Base-by-base conservation (phyloP, 2,888 invertebrate genomes). In the Ernsta delagoae region DNA sequence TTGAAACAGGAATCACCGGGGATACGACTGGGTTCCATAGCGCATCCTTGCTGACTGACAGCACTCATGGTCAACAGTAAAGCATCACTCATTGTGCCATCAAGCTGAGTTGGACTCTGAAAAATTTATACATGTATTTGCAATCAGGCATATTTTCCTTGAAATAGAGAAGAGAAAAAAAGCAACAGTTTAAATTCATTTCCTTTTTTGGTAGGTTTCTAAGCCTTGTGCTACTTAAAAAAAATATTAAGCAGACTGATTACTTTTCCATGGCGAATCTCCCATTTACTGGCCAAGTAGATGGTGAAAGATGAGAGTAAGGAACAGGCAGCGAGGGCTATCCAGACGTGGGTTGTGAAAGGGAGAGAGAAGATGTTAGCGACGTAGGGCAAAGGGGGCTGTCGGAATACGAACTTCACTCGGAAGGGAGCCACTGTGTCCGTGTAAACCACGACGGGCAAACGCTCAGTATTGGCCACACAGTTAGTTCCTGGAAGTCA, bases 321-420 rank as follows among this genome's bases (percentile, higher is more conserved):
- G 0, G 94, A 79, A 59, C 94, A 85, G 0, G 88, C 76, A 0
- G 87, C 85, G 31, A 91, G 85, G 0, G 94, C 92, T 4, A 94
- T 75, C 96, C 96, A 96, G 2, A 96, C 96, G 1, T 84, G 82
- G 0, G 79, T 81, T 2, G 94, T 89, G 80, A 96, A 96, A 0
- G 96, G 95, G 59, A 96, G 83, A 1, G 93, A 90, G 83, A 95
- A 96, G 65, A 96, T 94, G 75, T 96, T 96, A 54, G 94, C 86
- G 0, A 95, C 94, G 71, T 94, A 94, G 0, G 96, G 95, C 0
- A 96, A 85, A 0, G 95, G 94, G 0, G 96, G 96, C 76, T 95
- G 95, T 0, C 95, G 94, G 82, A 96, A 96, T 71, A 96, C 82
- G 78, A 96, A 95, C 50, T 89, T 87, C 0, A 86, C 80, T 3